Base-by-base conservation (phyloP, 2,113 vertebrate species). In the Grallaria varia region DNA sequence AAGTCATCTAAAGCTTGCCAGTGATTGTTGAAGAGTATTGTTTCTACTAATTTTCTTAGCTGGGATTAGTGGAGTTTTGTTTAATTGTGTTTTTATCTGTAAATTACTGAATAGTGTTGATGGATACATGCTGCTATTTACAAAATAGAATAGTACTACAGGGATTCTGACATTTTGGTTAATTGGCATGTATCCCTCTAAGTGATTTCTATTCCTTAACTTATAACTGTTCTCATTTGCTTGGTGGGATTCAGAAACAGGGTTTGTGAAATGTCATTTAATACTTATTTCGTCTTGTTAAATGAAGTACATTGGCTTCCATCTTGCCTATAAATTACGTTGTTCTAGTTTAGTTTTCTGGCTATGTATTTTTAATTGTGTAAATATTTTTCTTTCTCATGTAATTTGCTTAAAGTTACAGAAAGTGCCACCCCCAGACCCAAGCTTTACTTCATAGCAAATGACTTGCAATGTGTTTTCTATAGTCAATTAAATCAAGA, bases 1-100 rank as follows among this genome's bases (percentile, higher is more conserved):
- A 83, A 63, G 24, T 83, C 27, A 27, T 77, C 50, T 80, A 55
- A 88, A 92, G 30, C 56, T 91, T 90, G 90, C 88, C 88, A 81
- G 33, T 62, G 63, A 80, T 63, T 94, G 83, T 73, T 93, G 47
- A 68, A 75, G 27, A 20, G 37, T n/a, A 91, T 93, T 91, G 52
- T 93, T 92, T 55, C 64, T 91, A 30, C 40, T 84, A 11, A 42
- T 92, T 95, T 93, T 90, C 77, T 80, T 79, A 85, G 53, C 62
- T 82, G 40, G 11, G 18, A 68, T 83, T 92, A 87, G 30, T 84
- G 23, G 60, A 60, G 9, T 91, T 90, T 77, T 75, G 58, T 75
- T 97, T 94, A 81, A 84, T 94, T 93, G n/a, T 73, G 77, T 89
- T 93, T 93, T 92, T 84, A 90, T 94, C 71, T 85, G 68, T 83